phyloP scores from a whole-genome alignment of 1,140 invertebrate genomes.

The Drosophila nigromelanica region DNA sequence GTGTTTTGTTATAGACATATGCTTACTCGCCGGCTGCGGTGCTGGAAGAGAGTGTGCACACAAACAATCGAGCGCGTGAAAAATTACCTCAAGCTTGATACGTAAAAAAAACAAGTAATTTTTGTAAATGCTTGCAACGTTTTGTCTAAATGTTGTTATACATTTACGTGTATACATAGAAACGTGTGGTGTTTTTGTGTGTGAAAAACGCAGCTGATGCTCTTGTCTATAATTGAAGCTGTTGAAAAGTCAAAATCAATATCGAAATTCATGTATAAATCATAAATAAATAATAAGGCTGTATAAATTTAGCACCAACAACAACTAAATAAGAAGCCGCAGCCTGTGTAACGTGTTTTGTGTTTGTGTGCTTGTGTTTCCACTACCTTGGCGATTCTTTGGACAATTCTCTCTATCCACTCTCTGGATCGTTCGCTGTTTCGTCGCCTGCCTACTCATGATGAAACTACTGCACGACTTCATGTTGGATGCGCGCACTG shows the following conservation, averaged over 20 bases:
- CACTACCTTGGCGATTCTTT: slow-evolving; percentile 13
- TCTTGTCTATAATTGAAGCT: slow-evolving; percentile 37
- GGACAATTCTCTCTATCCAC: slow-evolving; percentile 13
- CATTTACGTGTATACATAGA: slow-evolving; percentile 12
- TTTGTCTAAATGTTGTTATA: slow-evolving; percentile 4
- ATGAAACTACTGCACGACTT: slow-evolving; percentile 83
- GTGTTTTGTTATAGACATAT: slow-evolving; percentile 25
- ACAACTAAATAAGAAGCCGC: slow-evolving; percentile 18
- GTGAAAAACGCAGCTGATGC: slow-evolving; percentile 66
- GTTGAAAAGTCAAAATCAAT: slow-evolving; percentile 63
- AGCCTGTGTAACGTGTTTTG: slow-evolving; percentile 74
- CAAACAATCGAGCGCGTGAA: slow-evolving; percentile 38
- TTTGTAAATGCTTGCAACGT: slow-evolving; percentile 27
- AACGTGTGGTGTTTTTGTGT: slow-evolving; percentile 28
- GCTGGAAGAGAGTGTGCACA: slow-evolving; percentile 24
- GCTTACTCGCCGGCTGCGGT: slow-evolving; percentile 21
- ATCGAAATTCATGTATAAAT: slow-evolving; percentile 67
- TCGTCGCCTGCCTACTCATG: slow-evolving; percentile 60
- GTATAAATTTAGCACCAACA: slow-evolving; percentile 37
- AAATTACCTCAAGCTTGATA: slow-evolving; percentile 23
- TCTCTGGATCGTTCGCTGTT: slow-evolving; percentile 54
- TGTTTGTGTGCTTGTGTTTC: slow-evolving; percentile 9
- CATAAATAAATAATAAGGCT: slow-evolving; percentile 56
- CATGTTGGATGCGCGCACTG: slow-evolving; percentile 74
- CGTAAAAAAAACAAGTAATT: slow-evolving; percentile 14